These are phyloP conservation scores for Oryzaephilus surinamensis DNA, from an alignment of 1,140 invertebrate species.

Conservation along the genomic window DNA sequence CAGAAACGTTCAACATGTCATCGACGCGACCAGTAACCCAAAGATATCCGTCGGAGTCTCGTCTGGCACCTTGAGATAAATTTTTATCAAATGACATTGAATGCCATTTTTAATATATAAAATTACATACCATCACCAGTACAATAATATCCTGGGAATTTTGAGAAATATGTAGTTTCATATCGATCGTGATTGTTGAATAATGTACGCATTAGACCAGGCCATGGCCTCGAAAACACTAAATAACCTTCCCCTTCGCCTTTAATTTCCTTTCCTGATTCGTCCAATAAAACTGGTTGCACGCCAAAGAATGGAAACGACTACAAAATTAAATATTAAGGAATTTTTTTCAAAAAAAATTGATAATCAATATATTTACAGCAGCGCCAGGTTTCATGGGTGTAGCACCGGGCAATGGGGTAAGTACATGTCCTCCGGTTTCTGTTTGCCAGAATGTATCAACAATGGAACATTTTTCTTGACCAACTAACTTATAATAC, in stretches of 20 bases:
- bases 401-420: constrained; percentile 87
- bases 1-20: constrained; percentile 97
- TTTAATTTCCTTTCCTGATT: constrained; percentile 75
- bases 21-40: constrained; percentile 97
- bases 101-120: not conserved
- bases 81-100: not conserved
- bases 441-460: constrained; percentile 99
- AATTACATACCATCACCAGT: constrained; percentile 82
- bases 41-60: constrained; percentile 89
- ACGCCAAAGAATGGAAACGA: constrained; percentile 96
- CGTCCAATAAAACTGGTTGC: constrained; percentile 74
- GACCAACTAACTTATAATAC: constrained; percentile 85
- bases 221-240: constrained; percentile 90
- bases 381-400: constrained; percentile 96
- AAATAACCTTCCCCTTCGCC: constrained; percentile 89
- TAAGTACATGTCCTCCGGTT: constrained; percentile 91
- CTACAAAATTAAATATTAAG: constrained; percentile 42
- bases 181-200: constrained; percentile 88
- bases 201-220: constrained; percentile 91
- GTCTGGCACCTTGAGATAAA: constrained; percentile 57
- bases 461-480: constrained; percentile 75
- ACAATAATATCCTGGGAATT: constrained; percentile 92
- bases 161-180: constrained; percentile 89
- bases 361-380: constrained; percentile 45
- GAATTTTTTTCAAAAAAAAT: not conserved